Conservation (phyloP, 2,113 vertebrate genomes). For the Sclerurus mexicanus region DNA sequence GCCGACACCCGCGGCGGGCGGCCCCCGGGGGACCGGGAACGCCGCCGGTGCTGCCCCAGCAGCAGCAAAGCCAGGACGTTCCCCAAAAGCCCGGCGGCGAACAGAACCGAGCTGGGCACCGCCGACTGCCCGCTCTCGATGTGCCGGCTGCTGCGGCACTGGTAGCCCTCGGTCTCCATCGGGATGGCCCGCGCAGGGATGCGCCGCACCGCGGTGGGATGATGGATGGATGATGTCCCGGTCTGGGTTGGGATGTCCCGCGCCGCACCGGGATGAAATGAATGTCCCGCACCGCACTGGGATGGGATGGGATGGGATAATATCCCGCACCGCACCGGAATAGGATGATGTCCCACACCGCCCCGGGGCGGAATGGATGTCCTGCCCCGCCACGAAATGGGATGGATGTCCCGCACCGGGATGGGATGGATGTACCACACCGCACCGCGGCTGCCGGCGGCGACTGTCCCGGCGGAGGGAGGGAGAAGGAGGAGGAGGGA, state of each 20-base stretch:
- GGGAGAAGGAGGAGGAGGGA: not conserved
- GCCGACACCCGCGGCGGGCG: conserved; percentile 47
- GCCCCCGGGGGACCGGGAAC: not conserved
- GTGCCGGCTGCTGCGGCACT: conserved; percentile 36
- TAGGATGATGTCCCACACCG: not conserved
- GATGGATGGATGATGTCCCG: not conserved
- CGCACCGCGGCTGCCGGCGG: not conserved
- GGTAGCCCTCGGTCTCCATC: conserved; percentile 8
- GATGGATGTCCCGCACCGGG: not conserved
- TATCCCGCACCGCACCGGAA: not conserved
- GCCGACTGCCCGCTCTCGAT: conserved; percentile 66
- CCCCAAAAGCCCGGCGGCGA: conserved; percentile 76
- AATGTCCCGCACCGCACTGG: not conserved
- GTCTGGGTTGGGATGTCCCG: not conserved
- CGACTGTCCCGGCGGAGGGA: not conserved
- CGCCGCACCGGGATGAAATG: not conserved
- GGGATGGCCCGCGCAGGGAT: not conserved
- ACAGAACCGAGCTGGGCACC: conserved; percentile 77
- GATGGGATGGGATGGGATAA: not conserved
- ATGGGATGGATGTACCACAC: not conserved
- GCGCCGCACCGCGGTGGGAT: not conserved
- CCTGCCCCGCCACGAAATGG: not conserved
- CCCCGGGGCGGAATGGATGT: not conserved
- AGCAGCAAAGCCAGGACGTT: conserved; percentile 77
- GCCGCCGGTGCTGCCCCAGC: conserved; percentile 71